Percentiles rank a stretch among this genome's conserved stretches.
phyloP scores from a whole-genome alignment of 2,113 vertebrate species.

The Eclectus roratus region DNA sequence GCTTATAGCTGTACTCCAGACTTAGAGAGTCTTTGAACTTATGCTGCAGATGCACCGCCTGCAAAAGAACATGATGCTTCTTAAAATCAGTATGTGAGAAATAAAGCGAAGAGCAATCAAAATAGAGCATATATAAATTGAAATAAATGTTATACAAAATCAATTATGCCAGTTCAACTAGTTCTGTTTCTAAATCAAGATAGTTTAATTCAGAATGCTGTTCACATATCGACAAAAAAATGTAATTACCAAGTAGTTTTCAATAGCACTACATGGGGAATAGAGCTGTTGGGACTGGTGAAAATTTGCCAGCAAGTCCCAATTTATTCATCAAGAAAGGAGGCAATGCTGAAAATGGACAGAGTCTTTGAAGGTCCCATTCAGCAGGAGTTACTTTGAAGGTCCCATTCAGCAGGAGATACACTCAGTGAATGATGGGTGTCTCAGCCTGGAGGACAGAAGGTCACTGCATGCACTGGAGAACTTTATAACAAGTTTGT shows the following conservation, averaged over 20 bases:
- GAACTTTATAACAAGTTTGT: not conserved
- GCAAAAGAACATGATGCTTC: not conserved
- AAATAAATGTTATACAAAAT: not conserved
- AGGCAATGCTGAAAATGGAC: not conserved
- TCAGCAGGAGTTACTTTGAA: not conserved
- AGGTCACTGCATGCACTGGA: not conserved
- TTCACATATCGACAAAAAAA: not conserved
- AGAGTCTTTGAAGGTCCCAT: not conserved
- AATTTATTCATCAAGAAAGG: not conserved
- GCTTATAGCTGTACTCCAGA: not conserved
- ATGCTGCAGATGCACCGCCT: not conserved
- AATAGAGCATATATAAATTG: not conserved
- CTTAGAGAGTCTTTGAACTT: not conserved
- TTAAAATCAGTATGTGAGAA: not conserved
- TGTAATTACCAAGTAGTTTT: not conserved
- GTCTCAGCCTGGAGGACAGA: not conserved
- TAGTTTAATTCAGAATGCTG: not conserved
- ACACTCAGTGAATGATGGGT: accelerated
- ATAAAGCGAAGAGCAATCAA: not conserved
- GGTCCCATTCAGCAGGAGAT: not conserved
- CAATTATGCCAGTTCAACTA: not conserved
- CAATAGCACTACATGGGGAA: not conserved
- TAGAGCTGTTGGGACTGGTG: not conserved
- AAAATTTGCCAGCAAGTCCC: not conserved
- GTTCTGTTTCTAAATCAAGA: not conserved